Conservation (phyloP, 2,797 vertebrate species). For the Dromococcyx pavoninus region DNA sequence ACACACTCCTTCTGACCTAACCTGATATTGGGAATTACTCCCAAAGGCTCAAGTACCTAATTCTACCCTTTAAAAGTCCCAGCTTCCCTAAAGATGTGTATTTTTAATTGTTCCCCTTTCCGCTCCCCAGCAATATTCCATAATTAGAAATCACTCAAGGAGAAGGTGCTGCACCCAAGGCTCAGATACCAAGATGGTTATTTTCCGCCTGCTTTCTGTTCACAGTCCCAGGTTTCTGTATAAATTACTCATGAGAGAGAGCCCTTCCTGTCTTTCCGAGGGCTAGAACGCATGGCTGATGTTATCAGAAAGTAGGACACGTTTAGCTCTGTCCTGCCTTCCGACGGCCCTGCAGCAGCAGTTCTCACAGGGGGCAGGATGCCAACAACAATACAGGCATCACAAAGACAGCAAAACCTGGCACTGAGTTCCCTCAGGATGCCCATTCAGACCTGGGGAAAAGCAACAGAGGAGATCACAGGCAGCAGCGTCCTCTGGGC, state of each 20-base stretch:
- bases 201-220: neutral
- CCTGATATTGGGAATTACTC: neutral
- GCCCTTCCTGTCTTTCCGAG: neutral
- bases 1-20: neutral
- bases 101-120: neutral
- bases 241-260: neutral
- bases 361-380: neutral
- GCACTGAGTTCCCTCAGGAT: neutral
- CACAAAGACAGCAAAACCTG: neutral
- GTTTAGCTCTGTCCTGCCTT: neutral
- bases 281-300: neutral
- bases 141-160: neutral
- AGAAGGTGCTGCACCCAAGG: neutral
- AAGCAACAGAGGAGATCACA: neutral
- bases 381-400: neutral
- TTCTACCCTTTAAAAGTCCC: neutral
- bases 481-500: neutral
- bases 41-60: neutral
- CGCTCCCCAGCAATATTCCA: neutral
- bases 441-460: neutral
- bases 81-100: accelerated
- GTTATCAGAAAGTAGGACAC: neutral
- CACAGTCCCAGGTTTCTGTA: neutral
- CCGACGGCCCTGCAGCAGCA: neutral
- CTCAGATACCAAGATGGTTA: neutral